phyloP scores from a whole-genome alignment of 2,888 invertebrate genomes.

The Nasonia oneida region DNA sequence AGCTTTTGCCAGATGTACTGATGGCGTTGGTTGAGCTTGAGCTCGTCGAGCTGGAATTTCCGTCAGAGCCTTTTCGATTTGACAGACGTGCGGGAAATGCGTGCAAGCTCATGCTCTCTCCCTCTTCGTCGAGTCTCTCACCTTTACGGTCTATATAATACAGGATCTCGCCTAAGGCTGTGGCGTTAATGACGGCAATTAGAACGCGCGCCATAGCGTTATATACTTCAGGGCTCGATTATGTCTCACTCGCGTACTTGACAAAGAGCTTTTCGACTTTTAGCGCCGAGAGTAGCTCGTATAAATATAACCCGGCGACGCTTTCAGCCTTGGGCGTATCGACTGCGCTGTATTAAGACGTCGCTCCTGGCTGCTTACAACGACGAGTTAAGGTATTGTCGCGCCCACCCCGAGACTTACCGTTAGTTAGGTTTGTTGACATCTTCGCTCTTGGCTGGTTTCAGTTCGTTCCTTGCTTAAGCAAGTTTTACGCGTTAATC shows the following conservation, averaged over 20 bases:
- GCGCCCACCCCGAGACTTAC: not conserved
- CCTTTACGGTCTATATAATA: no score
- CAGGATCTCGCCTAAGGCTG: no score
- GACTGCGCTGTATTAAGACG: not conserved
- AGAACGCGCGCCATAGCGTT: not conserved
- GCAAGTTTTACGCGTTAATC: slow-evolving; percentile 39
- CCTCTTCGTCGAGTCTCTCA: no score
- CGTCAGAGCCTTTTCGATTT: slow-evolving; percentile 55
- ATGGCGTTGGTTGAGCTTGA: not conserved
- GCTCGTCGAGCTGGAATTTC: slow-evolving; percentile 35
- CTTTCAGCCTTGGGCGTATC: no score
- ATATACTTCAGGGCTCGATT: not conserved
- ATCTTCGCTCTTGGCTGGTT: slow-evolving; percentile 40
- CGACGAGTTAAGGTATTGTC: not conserved
- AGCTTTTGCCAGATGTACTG: not conserved
- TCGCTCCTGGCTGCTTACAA: not conserved
- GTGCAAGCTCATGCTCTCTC: not conserved
- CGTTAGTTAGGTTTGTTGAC: slow-evolving; percentile 55
- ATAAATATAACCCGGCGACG: slow-evolving; percentile 15
- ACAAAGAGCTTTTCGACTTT: slow-evolving; percentile 44
- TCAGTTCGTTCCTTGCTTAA: slow-evolving; percentile 19
- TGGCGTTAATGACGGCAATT: slow-evolving; percentile 51
- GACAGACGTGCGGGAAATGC: slow-evolving; percentile 45
- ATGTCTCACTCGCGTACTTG: slow-evolving; percentile 24
- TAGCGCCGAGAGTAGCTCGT: not conserved